phyloP scores from a whole-genome alignment of 2,113 vertebrate species.

The Lethenteron camtschaticum region DNA sequence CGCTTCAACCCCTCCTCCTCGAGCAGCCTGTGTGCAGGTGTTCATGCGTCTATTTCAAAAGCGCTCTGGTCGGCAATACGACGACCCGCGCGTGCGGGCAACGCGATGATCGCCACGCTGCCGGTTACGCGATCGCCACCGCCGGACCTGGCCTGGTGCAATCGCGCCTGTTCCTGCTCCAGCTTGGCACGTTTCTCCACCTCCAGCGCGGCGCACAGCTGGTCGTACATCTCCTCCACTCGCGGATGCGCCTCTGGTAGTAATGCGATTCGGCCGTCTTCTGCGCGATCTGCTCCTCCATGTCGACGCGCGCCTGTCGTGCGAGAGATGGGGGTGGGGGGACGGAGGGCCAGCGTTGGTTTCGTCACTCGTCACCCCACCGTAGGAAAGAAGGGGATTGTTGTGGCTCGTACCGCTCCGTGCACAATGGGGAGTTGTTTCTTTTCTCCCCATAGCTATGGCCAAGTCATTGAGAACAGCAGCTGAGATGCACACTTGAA shows the following conservation, averaged over 20 bases:
- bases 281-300: conserved; percentile 76
- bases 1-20: conserved; percentile 75
- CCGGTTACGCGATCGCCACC: not conserved
- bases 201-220: conserved; percentile 61
- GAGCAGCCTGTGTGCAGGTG: conserved; percentile 31
- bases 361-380: no score
- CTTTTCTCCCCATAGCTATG: no score
- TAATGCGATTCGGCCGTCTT: conserved; percentile 60
- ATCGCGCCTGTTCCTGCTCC: conserved; percentile 59
- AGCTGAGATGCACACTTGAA: no score
- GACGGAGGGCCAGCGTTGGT: no score
- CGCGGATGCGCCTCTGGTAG: conserved; percentile 56
- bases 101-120: not conserved
- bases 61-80: not conserved
- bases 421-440: no score
- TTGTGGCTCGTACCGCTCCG: no score
- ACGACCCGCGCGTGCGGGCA: not conserved
- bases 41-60: not conserved
- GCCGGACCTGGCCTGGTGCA: conserved; percentile 51
- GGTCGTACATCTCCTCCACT: conserved; percentile 76
- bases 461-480: no score
- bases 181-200: conserved; percentile 59
- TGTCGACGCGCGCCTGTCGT: conserved; percentile 51
- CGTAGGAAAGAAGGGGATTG: no score
- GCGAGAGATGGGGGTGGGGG: not conserved